A percentile compares a stretch with the other conserved stretches of the same genome.
phyloP scores from a whole-genome alignment of 2,113 vertebrate genomes.

The Thymallus thymallus region DNA sequence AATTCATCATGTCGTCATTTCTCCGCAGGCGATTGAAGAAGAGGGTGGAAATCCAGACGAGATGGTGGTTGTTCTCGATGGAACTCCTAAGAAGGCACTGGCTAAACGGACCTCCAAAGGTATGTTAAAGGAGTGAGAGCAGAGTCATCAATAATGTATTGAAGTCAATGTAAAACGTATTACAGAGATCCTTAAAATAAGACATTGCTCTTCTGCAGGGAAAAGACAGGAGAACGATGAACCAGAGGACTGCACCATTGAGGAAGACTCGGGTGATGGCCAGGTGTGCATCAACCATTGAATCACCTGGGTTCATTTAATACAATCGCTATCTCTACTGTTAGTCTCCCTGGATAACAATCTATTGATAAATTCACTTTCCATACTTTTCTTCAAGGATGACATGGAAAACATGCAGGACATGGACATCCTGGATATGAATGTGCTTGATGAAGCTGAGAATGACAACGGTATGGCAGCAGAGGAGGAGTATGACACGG shows the following conservation, averaged over 20 bases:
- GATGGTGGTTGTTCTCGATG: conserved; percentile 75
- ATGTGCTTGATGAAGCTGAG: conserved; percentile 82
- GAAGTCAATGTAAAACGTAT: neutral
- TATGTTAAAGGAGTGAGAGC: conserved; percentile 43
- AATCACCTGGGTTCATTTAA: neutral
- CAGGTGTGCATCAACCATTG: conserved; percentile 72
- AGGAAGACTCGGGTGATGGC: conserved; percentile 85
- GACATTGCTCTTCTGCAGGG: conserved; percentile 63
- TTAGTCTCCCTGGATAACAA: neutral
- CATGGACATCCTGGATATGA: conserved; percentile 87
- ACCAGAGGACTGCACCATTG: conserved; percentile 81
- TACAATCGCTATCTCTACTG: neutral
- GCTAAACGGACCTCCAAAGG: conserved; percentile 82
- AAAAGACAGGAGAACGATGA: conserved; percentile 81
- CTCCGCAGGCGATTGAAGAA: conserved; percentile 84
- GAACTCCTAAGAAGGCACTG: conserved; percentile 72
- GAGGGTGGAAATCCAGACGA: conserved; percentile 92
- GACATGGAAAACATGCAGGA: conserved; percentile 77
- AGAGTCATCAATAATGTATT: neutral
- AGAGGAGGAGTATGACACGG: conserved; percentile 74
- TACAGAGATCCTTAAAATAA: too few relatives aligned
- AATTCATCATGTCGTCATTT: too few relatives aligned
- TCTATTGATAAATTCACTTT: neutral
- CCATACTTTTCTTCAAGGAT: neutral
- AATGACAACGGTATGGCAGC: conserved; percentile 77